Percentiles rank a stretch among this genome's conserved stretches.
Conservation (phyloP, 2,797 vertebrate genomes). For the Etheostoma perlongum region DNA sequence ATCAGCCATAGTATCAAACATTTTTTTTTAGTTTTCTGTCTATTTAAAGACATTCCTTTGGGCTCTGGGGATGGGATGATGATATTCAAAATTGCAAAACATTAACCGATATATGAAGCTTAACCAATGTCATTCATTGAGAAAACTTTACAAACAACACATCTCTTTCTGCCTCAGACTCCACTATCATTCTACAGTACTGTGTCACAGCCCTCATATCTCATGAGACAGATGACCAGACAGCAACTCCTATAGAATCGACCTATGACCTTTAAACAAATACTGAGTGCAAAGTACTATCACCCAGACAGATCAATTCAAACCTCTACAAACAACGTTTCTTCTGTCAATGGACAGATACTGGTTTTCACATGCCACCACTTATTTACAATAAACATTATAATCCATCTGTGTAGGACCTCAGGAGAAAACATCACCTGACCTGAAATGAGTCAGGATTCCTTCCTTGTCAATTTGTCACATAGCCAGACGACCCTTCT, state of each 20-base stretch:
- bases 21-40: neutral
- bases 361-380: slow-evolving; percentile 27
- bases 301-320: slow-evolving; percentile 37
- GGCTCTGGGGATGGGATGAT: neutral
- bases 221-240: slow-evolving; percentile 21
- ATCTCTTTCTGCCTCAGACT: neutral
- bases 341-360: slow-evolving; percentile 11
- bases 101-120: neutral
- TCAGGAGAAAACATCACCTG: slow-evolving; percentile 19
- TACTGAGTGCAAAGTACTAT: slow-evolving; percentile 10
- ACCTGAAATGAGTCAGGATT: slow-evolving; percentile 33
- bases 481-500: slow-evolving; percentile 26
- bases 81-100: too few relatives aligned
- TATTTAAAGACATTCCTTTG: neutral
- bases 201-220: slow-evolving; percentile 4
- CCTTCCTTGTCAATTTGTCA: slow-evolving; percentile 52
- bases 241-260: slow-evolving; percentile 18
- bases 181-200: neutral
- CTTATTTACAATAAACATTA: slow-evolving; percentile 33
- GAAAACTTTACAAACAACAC: neutral
- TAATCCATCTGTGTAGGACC: slow-evolving; percentile 21
- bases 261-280: slow-evolving; percentile 41
- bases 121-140: slow-evolving; percentile 7
- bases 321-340: slow-evolving; percentile 40
- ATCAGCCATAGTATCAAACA: neutral